Evolutionary conservation across 2,797 vertebrate species (phyloP).

Genomic region (Aselliscus stoliczkanus): DNA sequence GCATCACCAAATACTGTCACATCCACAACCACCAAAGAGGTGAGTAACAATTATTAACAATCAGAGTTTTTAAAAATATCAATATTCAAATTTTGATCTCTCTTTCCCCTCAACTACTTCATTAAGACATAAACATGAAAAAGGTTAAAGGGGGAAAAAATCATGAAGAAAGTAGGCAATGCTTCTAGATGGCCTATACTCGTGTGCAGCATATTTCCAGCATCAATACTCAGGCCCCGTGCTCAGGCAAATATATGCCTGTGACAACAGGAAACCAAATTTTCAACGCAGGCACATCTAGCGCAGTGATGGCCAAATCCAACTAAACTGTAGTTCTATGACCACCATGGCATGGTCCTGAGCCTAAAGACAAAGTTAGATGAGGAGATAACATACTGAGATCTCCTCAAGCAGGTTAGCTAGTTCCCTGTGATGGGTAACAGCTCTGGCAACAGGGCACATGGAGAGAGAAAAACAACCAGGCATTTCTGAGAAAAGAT

Average conservation of each 20-base stretch:
- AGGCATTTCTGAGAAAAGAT: not conserved
- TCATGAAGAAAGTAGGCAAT: not conserved
- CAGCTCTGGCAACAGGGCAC: not conserved
- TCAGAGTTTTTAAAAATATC: not conserved
- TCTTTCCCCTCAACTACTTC: not conserved
- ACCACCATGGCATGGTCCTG: not conserved
- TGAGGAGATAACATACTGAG: not conserved
- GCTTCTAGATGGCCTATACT: not conserved
- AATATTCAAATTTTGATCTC: slow-evolving; percentile 5
- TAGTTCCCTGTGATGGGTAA: not conserved
- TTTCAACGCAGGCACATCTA: not conserved
- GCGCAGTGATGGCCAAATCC: not conserved
- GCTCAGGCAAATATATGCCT: not conserved
- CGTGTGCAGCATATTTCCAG: not conserved
- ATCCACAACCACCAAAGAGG: not conserved
- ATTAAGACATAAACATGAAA: slow-evolving; percentile 23
- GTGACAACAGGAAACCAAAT: not conserved
- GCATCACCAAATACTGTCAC: not conserved
- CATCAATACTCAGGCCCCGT: not conserved
- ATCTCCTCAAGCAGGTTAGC: not conserved
- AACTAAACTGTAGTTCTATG: not conserved
- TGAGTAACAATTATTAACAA: not conserved
- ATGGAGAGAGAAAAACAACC: not conserved
- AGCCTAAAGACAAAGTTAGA: not conserved
- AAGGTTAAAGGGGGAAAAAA: not conserved